Base-by-base conservation (phyloP, 92 coral and sea anemone species). In the Siderastrea radians region DNA sequence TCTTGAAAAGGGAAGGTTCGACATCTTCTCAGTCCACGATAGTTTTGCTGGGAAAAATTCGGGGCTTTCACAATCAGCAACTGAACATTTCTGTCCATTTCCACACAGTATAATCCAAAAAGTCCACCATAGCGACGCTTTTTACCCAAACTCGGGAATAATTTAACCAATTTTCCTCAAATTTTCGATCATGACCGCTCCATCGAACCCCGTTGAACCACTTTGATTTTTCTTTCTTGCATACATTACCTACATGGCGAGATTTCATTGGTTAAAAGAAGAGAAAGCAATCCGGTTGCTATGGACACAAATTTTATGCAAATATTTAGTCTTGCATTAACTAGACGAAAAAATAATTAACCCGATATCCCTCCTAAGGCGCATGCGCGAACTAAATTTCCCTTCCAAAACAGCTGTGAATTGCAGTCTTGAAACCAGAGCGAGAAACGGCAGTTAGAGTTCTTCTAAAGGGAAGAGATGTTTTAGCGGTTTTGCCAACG, bases 41-140 rank as follows among this genome's bases (percentile, higher is more conserved):
- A 2, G 13, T 61, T 46, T 38, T 77, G 68, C 64, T 73, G 78
- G 45, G 15, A 50, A 73, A 73, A 73, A 73, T 73, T 73, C 78
- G n/a, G 47, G 78, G 45, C 81, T 16, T 77, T 46, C 6, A 15
- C 51, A 45, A 61, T 43, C 45, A 16, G 13, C 14, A 59, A 77
- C 60, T 6, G 60, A 60, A 61, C 55, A 59, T 77, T 60, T 77
- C 7, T 11, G 55, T 59, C 9, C 44, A 59, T 61, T 60, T 77
- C n/a, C 51, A 77, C 17, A 46, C 2, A 7, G 1, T 60, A 7
- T 46, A 10, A 1, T 60, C n/a, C n/a, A n/a, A n/a, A n/a, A n/a
- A 52, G 57, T 66, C 49, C 71, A 43, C 71, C 82, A 57, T 66
- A 66, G 71, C 49, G 17, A 19, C 71, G 71, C 47, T 1, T n/a